A percentile compares a stretch with the other conserved stretches of the same genome.
Conservation (phyloP, 2,888 invertebrate genomes). For the Camptogramma bilineatum region DNA sequence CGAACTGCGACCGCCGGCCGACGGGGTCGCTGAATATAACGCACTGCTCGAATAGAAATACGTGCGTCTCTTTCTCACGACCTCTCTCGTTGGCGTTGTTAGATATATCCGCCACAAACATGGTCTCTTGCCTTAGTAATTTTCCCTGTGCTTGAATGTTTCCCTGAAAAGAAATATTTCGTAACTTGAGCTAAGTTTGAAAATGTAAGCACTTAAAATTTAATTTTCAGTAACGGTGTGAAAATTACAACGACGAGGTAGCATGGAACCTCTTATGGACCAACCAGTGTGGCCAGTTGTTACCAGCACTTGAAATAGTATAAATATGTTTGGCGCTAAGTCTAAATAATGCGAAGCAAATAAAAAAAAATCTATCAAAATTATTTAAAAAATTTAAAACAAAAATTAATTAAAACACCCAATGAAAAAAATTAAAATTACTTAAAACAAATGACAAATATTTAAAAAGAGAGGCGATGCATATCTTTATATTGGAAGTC, state of each 20-base stretch:
- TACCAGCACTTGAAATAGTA: too few relatives aligned
- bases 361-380: background rate
- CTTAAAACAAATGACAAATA: background rate
- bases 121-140: slow-evolving; percentile 93
- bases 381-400: background rate
- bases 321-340: too few relatives aligned
- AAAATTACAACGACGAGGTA: background rate
- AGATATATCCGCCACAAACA: slow-evolving; percentile 89
- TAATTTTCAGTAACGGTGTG: background rate
- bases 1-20: slow-evolving; percentile 96
- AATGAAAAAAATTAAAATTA: background rate
- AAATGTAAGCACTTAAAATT: background rate
- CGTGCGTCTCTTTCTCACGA: slow-evolving; percentile 91
- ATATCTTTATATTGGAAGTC: background rate
- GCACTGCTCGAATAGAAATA: slow-evolving; percentile 99
- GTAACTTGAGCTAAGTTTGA: background rate
- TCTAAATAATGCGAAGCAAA: background rate
- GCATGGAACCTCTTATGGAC: too few relatives aligned
- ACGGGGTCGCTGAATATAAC: slow-evolving; percentile 98
- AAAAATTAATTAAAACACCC: background rate
- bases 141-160: slow-evolving; percentile 99
- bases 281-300: too few relatives aligned
- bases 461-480: background rate
- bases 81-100: slow-evolving; percentile 70
- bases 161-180: slow-evolving; percentile 86